Conservation (phyloP, 1,140 invertebrate species). For the Diabrotica undecimpunctata region DNA sequence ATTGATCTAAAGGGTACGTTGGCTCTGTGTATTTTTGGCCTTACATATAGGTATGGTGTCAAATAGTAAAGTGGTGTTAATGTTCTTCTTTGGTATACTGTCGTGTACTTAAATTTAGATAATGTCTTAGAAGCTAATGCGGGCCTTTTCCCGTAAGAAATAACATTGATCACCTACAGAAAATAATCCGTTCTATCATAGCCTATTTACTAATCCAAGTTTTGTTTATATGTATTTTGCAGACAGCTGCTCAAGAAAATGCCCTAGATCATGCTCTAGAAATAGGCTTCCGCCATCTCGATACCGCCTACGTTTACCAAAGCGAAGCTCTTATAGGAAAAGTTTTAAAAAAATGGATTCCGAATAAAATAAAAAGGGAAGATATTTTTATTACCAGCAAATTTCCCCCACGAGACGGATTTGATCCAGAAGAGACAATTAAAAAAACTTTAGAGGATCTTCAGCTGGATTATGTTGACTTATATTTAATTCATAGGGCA, state of each 20-base stretch:
- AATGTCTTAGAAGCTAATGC: no score
- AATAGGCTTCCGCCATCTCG: constrained; percentile 67
- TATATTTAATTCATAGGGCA: constrained; percentile 79
- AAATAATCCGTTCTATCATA: no score
- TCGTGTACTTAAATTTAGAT: no score
- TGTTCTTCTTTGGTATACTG: no score
- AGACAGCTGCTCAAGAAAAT: constrained; percentile 43
- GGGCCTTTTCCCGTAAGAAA: no score
- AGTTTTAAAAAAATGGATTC: constrained; percentile 69
- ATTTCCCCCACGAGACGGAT: constrained; percentile 57
- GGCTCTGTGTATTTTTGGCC: no score
- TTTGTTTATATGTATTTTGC: no score
- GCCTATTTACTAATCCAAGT: no score
- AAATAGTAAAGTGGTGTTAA: no score
- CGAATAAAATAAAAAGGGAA: constrained; percentile 64
- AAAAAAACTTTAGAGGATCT: constrained; percentile 67
- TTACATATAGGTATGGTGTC: no score
- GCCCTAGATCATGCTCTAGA: constrained; percentile 63
- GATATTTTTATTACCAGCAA: constrained; percentile 82
- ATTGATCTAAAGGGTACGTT: no score
- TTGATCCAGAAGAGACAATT: constrained; percentile 48
- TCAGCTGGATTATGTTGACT: constrained; percentile 73
- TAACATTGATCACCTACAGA: no score
- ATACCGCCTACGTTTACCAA: constrained; percentile 68
- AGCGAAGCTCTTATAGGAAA: constrained; percentile 76